Conservation (phyloP, 2,888 invertebrate species). For the Drosophila diplacantha region DNA sequence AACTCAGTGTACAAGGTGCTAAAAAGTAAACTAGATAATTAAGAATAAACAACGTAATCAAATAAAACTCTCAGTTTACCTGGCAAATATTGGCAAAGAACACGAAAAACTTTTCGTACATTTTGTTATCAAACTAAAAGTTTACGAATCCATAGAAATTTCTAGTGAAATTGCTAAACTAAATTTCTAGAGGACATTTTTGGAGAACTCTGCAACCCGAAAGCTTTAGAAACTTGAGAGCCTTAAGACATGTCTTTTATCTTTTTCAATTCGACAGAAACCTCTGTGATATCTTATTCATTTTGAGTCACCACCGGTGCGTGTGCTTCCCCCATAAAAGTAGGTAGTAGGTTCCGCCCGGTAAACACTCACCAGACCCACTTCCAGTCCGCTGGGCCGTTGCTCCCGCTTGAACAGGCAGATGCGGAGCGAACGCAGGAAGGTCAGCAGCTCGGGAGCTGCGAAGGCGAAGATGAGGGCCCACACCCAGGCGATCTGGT, state of each 20-base stretch:
- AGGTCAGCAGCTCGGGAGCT: constrained; percentile 86
- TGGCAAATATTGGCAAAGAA: neutral
- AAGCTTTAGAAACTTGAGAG: neutral
- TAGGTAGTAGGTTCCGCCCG: no score
- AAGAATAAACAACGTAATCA: neutral
- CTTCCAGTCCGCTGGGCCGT: constrained; percentile 80
- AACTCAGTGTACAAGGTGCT: no score
- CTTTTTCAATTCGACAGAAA: no score
- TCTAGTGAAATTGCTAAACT: no score
- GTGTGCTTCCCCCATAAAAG: neutral
- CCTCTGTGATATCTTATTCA: neutral
- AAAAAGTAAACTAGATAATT: neutral
- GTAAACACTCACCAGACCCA: constrained; percentile 79
- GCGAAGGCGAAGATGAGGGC: constrained; percentile 86
- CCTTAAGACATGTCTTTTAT: neutral
- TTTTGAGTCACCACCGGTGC: neutral
- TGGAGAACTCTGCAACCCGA: neutral
- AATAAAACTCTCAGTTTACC: constrained; percentile 4
- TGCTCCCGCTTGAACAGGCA: constrained; percentile 85
- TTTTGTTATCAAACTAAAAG: constrained; percentile 3
- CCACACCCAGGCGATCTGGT: constrained; percentile 89
- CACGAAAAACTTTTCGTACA: neutral
- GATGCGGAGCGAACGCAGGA: constrained; percentile 84
- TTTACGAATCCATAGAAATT: neutral
- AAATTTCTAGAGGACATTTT: neutral